Evolutionary conservation across 2,797 vertebrate species (phyloP).

Genomic region (Threskiornis aethiopicus): DNA sequence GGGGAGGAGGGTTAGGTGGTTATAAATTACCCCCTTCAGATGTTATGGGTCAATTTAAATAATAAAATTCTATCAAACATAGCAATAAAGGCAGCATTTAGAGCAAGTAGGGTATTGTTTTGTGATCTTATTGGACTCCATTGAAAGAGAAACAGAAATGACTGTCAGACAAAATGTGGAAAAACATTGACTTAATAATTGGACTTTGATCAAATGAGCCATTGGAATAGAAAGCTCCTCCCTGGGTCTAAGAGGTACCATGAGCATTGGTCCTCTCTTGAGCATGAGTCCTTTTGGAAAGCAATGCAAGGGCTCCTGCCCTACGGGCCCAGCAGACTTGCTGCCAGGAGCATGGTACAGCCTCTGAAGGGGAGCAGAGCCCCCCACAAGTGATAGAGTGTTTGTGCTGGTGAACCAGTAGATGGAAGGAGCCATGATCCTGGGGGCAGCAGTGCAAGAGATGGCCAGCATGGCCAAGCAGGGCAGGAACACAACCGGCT

Average conservation of each 20-base stretch:
- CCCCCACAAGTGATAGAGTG: background rate
- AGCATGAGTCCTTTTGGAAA: background rate
- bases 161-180: background rate
- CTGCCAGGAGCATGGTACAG: background rate
- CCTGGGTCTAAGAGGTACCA: background rate
- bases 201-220: background rate
- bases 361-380: background rate
- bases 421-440: background rate
- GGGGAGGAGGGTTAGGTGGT: background rate
- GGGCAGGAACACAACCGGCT: background rate
- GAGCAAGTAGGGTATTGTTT: background rate
- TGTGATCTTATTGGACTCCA: background rate
- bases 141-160: background rate
- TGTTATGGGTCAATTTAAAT: background rate
- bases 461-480: background rate
- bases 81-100: background rate
- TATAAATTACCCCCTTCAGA: background rate
- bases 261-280: background rate
- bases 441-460: background rate
- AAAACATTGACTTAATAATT: background rate
- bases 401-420: fast-evolving
- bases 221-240: background rate
- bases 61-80: background rate
- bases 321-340: background rate
- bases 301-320: background rate